Percentiles rank a stretch among this genome's conserved stretches.
Evolutionary conservation across 2,888 invertebrate genomes (phyloP).

Genomic region (Pherbina coryleti): DNA sequence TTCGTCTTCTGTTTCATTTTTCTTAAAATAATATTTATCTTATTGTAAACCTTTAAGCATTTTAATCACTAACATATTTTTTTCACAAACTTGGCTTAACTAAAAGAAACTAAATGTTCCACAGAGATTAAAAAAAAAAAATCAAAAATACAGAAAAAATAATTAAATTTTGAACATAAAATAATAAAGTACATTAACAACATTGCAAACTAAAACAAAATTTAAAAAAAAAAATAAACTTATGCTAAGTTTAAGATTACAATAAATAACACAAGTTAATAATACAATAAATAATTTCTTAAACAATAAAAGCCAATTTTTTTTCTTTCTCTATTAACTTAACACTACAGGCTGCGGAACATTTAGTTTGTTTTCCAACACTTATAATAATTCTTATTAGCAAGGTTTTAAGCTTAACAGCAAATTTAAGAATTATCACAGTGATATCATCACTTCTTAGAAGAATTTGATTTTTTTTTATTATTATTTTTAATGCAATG

Average conservation of each 20-base stretch:
- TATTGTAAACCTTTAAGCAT: neutral
- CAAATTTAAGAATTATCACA: constrained; percentile 49
- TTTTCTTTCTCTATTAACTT: neutral
- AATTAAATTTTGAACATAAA: neutral
- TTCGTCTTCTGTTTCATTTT: neutral
- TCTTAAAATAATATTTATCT: neutral
- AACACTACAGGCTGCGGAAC: neutral
- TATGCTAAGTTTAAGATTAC: neutral
- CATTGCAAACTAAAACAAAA: too few relatives aligned
- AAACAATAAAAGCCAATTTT: constrained; percentile 22
- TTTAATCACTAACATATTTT: neutral
- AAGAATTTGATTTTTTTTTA: neutral
- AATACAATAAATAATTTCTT: constrained; percentile 5
- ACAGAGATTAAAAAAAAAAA: neutral
- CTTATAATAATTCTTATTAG: constrained; percentile 24
- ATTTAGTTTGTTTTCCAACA: neutral
- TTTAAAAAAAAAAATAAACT: too few relatives aligned
- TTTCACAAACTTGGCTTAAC: neutral
- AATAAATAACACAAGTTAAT: constrained; percentile 23
- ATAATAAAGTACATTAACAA: neutral
- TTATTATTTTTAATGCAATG: neutral
- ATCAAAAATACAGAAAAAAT: neutral
- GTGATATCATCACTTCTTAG: constrained; percentile 49
- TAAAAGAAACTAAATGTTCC: neutral
- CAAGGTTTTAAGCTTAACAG: constrained; percentile 2